phyloP scores from a whole-genome alignment of 2,113 vertebrate species.

The Neodon shergylaensis region DNA sequence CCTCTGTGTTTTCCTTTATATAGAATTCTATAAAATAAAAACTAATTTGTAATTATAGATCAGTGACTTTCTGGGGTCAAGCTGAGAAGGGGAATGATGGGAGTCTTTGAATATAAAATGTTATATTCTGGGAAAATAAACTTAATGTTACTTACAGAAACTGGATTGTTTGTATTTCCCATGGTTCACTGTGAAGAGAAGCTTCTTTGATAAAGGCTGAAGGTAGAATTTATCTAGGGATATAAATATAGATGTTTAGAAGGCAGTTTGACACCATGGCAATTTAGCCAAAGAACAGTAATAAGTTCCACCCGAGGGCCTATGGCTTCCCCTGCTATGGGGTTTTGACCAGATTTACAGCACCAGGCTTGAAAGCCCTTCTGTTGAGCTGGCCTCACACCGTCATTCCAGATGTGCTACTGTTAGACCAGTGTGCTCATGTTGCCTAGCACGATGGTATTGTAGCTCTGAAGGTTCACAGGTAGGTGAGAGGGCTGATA shows the following conservation, averaged over 20 bases:
- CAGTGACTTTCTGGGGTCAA: background rate
- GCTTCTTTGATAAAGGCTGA: background rate
- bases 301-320: background rate
- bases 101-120: background rate
- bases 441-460: background rate
- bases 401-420: background rate
- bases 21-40: background rate
- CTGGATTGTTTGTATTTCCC: background rate
- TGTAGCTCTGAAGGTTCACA: background rate
- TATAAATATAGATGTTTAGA: background rate
- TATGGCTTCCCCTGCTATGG: no score
- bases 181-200: background rate
- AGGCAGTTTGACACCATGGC: background rate
- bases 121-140: background rate
- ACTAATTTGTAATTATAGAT: background rate
- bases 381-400: background rate
- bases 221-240: background rate
- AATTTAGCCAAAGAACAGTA: background rate
- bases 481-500: background rate
- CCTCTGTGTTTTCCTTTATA: background rate
- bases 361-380: background rate
- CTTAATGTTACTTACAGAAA: background rate
- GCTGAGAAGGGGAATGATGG: background rate
- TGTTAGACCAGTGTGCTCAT: background rate
- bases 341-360: background rate